Evolutionary conservation across 1,140 invertebrate genomes (phyloP), one percentile per base, ranked within the genome.

Genomic region (Diploscapter pachys): DNA sequence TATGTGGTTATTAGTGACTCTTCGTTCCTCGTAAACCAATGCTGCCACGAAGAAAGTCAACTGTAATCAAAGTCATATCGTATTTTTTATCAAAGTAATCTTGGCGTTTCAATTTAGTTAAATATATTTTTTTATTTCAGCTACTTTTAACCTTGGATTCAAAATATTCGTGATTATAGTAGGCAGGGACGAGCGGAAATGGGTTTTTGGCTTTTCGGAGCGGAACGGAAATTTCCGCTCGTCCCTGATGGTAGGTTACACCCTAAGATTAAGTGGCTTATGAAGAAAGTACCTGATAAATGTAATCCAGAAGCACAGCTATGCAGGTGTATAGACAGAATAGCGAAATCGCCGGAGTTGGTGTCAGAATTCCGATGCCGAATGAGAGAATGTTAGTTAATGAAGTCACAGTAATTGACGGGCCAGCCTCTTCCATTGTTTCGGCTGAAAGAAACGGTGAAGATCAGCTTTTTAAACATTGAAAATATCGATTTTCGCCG

Each of bases 361-460:
- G 77, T 5, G 78, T 76, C n/a, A 73, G 50, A 64, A 76, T 72
- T 70, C 75, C 77, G 48, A 79, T 72, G 5, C 61, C 77, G 66
- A 79, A 79, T 3, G 76, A 78, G 3, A 79, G 71, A 55, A 63
- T 66, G 57, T 79, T 79, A 3, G 78, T 79, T 11, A 72, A 68
- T 5, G 78, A 79, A 9, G 78, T 79, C 4, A 79, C 72, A 2
- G 78, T 79, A 51, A 79, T 79, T n/a, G 78, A 79, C 3, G 78
- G 78, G 4, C 78, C 78, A 4, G 78, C 78, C 63, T 79, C 78
- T 63, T 79, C 77, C 78, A 79, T 79, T 0, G 77, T 79, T 55
- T 78, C 77, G 5, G 78, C 76, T 77, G 53, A 78, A 77, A 62
- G 11, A 6, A 6, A 51, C 11, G 5, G 76, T 56, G 50, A 75